Evolutionary conservation across 2,888 invertebrate genomes (phyloP), one percentile per base, ranked within the genome.

Genomic region (Phyllotreta striolata): DNA sequence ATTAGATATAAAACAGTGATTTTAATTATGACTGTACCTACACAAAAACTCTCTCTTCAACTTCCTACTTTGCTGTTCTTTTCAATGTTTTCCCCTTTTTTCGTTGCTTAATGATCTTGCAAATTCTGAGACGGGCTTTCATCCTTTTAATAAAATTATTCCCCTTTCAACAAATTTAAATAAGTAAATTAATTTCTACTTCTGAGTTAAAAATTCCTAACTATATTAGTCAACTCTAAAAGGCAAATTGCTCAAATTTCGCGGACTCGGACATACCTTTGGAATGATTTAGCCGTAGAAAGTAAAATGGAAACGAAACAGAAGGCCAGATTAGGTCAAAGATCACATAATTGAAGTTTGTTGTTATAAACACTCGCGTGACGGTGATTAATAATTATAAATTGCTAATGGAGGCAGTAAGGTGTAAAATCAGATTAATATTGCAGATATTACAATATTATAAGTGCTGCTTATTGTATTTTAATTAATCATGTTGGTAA

Each of bases 241-340:
- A 24, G 24, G 7, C 10, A 44, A 44, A 44, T 44, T 13, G 6
- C 44, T 44, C 7, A 44, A 44, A 44, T 24, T 24, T 24, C 24
- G 24, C 24, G 24, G 24, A 24, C 24, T 24, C 24, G 24, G 24
- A 8, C 44, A 47, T 47, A 24, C 47, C 47, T 4, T 47, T 6
- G 14, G 14, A 6, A 47, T 47, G 47, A 47, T 8, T 47, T 47
- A 14, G 4, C 24, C 6, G 14, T 47, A n/a, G 47, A 47, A 47
- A 47, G 47, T 47, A 14, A 47, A 47, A 7, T 10, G 44, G 6
- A 47, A 47, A 7, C 4, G 44, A 44, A 44, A 8, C 14, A 13
- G 47, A 47, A 47, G 47, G 47, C 34, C 47, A 24, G 47, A 47
- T 47, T 47, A 47, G 47, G 47, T 47, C 47, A 47, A 47, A 47